Conservation (phyloP, 1,140 invertebrate genomes). For the Copidosoma floridanum region DNA sequence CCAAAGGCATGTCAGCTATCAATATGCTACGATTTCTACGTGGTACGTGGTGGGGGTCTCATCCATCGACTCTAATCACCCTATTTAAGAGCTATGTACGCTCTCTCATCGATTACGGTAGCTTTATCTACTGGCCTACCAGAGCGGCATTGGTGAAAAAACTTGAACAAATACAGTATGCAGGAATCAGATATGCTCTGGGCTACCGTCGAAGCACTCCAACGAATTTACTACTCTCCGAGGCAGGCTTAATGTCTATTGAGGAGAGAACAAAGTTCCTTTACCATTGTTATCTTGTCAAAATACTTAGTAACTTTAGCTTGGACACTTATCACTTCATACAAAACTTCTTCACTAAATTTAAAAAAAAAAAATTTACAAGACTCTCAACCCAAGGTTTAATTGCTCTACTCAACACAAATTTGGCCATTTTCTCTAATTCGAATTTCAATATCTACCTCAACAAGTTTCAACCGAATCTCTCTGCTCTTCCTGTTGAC, state of each 20-base stretch:
- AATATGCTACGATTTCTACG: conserved; percentile 18
- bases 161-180: conserved; percentile 11
- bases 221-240: background rate
- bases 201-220: conserved; percentile 1
- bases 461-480: background rate
- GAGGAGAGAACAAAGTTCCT: background rate
- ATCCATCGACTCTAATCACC: conserved; percentile 7
- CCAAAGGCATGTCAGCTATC: background rate
- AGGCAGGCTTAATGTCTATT: background rate
- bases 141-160: background rate
- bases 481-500: background rate
- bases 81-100: conserved; percentile 17
- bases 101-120: conserved; percentile 14
- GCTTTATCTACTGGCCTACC: conserved; percentile 11
- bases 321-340: background rate
- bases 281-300: too few species aligned
- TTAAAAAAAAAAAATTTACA: background rate
- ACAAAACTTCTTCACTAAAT: too few species aligned
- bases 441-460: background rate
- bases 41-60: conserved; percentile 17
- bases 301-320: too few species aligned
- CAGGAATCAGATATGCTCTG: conserved; percentile 1
- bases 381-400: too few species aligned
- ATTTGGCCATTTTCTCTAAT: background rate
- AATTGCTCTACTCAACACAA: background rate